Evolutionary conservation across 1,140 invertebrate species (phyloP).

Genomic region (Dreissena polymorpha): DNA sequence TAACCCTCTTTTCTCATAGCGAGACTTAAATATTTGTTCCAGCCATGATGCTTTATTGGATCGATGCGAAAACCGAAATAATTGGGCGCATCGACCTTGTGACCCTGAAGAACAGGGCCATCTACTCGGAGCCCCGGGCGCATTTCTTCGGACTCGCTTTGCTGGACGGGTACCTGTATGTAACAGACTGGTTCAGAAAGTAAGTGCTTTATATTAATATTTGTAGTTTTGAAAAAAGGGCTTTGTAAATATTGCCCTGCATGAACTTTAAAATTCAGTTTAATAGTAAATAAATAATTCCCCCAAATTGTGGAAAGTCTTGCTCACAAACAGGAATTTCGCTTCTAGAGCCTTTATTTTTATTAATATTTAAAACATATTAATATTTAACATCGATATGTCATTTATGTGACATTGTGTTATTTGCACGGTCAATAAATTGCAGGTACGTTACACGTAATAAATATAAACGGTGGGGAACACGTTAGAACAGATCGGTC

Average conservation of each 20-base stretch:
- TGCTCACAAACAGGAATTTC: no score
- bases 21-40: neutral
- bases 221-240: no score
- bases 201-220: slow-evolving; percentile 44
- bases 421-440: neutral
- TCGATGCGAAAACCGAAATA: slow-evolving; percentile 64
- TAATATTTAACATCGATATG: neutral
- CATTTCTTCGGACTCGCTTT: slow-evolving; percentile 91
- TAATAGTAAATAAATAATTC: no score
- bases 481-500: slow-evolving; percentile 28
- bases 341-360: neutral
- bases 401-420: neutral
- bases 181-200: slow-evolving; percentile 73
- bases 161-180: slow-evolving; percentile 71
- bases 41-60: slow-evolving; percentile 64
- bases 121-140: slow-evolving; percentile 84
- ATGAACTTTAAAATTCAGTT: no score
- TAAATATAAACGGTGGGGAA: slow-evolving; percentile 28
- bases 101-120: slow-evolving; percentile 59
- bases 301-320: no score
- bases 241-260: no score
- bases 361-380: neutral
- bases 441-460: slow-evolving; percentile 25
- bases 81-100: slow-evolving; percentile 71
- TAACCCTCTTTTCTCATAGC: no score